Evolutionary conservation across 2,888 invertebrate species (phyloP).

Genomic region (Microctonus hyperodae): DNA sequence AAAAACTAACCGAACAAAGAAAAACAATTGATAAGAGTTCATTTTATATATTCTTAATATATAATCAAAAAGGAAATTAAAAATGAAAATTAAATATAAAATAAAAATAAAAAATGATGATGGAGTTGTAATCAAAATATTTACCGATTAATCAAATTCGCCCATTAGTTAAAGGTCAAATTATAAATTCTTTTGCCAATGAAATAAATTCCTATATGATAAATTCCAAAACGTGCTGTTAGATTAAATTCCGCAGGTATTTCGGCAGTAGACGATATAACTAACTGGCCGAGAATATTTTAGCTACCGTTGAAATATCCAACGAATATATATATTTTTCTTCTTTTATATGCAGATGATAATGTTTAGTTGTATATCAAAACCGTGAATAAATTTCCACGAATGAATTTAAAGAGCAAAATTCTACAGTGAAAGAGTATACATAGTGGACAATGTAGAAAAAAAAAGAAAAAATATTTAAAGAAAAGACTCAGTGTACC

Average conservation of each 20-base stretch:
- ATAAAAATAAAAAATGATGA: background rate
- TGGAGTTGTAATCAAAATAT: background rate
- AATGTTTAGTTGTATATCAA: background rate
- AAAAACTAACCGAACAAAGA: too few species aligned
- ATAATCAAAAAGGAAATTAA: background rate
- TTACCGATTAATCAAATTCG: background rate
- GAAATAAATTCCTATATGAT: background rate
- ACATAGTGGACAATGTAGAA: background rate
- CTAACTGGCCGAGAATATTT: conserved; percentile 2
- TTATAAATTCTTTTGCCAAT: background rate
- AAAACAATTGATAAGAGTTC: background rate
- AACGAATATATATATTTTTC: background rate
- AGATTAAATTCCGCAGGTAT: conserved; percentile 4
- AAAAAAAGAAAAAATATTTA: background rate
- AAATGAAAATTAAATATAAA: background rate
- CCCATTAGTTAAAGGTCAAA: background rate
- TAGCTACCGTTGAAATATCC: conserved; percentile 16
- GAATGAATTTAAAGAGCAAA: background rate
- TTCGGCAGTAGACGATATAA: background rate
- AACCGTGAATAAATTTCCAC: background rate
- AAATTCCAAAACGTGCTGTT: conserved; percentile 19
- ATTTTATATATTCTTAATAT: background rate
- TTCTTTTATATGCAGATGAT: background rate
- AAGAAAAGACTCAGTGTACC: background rate
- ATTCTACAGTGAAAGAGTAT: background rate